Evolutionary conservation across 2,113 vertebrate species (phyloP), one percentile per base, ranked within the genome.

Genomic region (Carassius auratus): DNA sequence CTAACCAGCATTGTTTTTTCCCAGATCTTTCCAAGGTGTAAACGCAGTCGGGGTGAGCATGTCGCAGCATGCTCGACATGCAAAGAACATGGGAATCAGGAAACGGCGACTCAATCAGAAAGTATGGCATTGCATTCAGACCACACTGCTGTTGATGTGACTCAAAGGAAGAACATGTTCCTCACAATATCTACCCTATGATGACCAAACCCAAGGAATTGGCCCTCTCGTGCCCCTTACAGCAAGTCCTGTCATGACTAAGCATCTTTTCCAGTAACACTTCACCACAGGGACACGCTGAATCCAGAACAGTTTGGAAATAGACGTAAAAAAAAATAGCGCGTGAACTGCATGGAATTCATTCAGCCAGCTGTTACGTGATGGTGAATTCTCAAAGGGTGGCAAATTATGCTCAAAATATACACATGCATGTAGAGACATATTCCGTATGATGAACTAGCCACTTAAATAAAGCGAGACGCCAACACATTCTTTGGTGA

Each of bases 171-270:
- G 61, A 85, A 33, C 57, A 52, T 66, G 73, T 59, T 52, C 14
- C 15, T 69, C 19, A 71, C 68, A 8, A 73, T 26, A 59, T 19
- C 14, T 26, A 8, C 52, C 61, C 73, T 48, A 9, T 1, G 64
- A 85, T 73, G 81, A 55, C 61, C 48, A 69, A 74, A 80, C 76
- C 76, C 33, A 26, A n/a, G 21, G 23, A 66, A 45, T 36, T n/a
- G 48, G 33, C 76, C 13, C 13, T 19, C 71, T 57, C 45, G 68
- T 64, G 55, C 68, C 83, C 69, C 77, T 76, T 75, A 84, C 71
- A 33, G 42, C 62, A 87, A 88, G 73, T 52, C 71, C 69, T 23
- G 61, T 87, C 71, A 85, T 82, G 84, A 85, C 62, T 62, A 85
- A 81, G 4, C 68, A 76, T 76, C 21, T 13, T 42, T 82, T 73